Base-by-base conservation (phyloP, 1,140 invertebrate genomes). In the Stenopsyche tienmushanensis region DNA sequence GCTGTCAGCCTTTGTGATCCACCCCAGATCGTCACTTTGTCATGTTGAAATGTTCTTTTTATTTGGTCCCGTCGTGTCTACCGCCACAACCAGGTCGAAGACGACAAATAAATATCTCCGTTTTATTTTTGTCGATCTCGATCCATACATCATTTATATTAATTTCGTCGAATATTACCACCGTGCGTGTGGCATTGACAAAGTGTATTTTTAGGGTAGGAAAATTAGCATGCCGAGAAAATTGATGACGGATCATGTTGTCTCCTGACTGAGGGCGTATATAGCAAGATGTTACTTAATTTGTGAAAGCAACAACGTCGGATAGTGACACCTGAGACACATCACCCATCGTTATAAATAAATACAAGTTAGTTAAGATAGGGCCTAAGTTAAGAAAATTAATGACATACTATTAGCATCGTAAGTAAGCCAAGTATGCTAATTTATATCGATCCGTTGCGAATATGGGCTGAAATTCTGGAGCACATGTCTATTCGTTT, bases 1-100 rank as follows among this genome's bases (percentile, higher is more conserved):
- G 18, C 41, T 25, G 29, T 26, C 29, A 20, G 15, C 18, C 15
- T 21, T 24, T 21, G 15, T 9, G 45, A 5, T 5, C 45, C 7
- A 13, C 15, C 13, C 25, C 23, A 21, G 42, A 49, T 60, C 58
- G 58, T 60, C 58, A 60, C 58, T 60, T 60, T 60, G 58, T 60
- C 58, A 60, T 60, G 58, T 60, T 60, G 58, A 60, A 60, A 60
- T 49, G 58, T 49, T 60, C 58, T 44, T 60, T 60, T 60, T 44
- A 60, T 45, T 15, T 25, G 55, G 39, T 15, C 58, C 23, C 13
- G 42, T 59, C 54, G 20, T 57, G 21, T 41, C 41, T 57, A 34
- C 18, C 45, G 15, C 13, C n/a, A n/a, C n/a, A n/a, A n/a, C n/a
- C n/a, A n/a, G n/a, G n/a, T n/a, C n/a, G n/a, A n/a, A n/a, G n/a